These are phyloP conservation scores for Calosoma granatense DNA, from an alignment of 1,140 invertebrate genomes.

Conservation along the genomic window DNA sequence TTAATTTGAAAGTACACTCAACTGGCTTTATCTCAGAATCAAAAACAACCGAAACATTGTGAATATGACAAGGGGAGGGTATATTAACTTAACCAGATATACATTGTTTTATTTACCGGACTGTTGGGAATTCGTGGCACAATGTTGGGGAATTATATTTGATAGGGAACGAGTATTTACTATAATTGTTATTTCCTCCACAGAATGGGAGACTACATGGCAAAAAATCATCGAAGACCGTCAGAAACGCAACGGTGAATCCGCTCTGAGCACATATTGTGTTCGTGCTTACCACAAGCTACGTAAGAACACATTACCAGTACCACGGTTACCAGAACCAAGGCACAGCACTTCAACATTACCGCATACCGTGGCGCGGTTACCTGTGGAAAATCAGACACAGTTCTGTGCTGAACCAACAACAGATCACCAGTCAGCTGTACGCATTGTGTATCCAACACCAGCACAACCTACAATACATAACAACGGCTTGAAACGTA, in stretches of 20 bases:
- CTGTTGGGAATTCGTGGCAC: too few relatives aligned
- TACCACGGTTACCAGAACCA: background rate
- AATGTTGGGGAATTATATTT: too few relatives aligned
- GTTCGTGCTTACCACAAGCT: slow-evolving; percentile 20
- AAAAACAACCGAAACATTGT: too few relatives aligned
- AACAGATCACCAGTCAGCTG: background rate
- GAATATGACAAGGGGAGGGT: too few relatives aligned
- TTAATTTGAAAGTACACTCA: background rate
- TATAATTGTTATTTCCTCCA: background rate
- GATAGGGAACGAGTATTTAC: background rate
- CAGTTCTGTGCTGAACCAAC: background rate
- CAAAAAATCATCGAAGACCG: slow-evolving; percentile 27
- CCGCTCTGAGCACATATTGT: slow-evolving; percentile 24
- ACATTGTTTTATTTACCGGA: too few relatives aligned
- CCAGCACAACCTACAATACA: background rate
- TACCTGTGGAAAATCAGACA: background rate
- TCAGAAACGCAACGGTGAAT: slow-evolving; percentile 23
- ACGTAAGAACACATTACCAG: background rate
- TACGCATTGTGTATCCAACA: background rate
- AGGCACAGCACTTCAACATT: background rate
- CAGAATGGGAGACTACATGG: slow-evolving; percentile 30
- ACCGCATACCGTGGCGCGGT: background rate
- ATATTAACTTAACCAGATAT: too few relatives aligned
- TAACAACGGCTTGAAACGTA: background rate
- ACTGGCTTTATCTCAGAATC: too few relatives aligned